phyloP scores from a whole-genome alignment of 2,797 vertebrate species.

The Microhierax caerulescens region DNA sequence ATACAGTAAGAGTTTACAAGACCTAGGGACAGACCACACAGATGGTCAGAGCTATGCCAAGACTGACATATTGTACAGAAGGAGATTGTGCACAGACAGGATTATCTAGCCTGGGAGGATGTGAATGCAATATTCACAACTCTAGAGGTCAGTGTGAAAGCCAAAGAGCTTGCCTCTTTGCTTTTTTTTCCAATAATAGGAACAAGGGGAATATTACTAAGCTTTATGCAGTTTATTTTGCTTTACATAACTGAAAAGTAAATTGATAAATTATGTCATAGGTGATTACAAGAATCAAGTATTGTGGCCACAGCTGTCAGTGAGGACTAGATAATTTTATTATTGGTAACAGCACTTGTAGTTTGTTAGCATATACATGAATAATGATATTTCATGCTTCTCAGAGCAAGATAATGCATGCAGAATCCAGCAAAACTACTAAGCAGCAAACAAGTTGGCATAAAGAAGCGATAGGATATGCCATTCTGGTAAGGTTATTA shows the following conservation, averaged over 20 bases:
- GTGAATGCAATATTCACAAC: neutral
- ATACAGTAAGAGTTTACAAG: neutral
- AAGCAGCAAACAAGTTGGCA: neutral
- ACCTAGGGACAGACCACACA: neutral
- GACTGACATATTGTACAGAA: neutral
- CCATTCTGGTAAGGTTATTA: neutral
- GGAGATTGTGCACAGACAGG: neutral
- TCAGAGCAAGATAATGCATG: neutral
- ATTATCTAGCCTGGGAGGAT: constrained; percentile 10
- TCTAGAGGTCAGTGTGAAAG: constrained; percentile 12
- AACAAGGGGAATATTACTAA: neutral
- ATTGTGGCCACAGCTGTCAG: neutral
- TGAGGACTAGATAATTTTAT: neutral
- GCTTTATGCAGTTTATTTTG: neutral
- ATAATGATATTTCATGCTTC: neutral
- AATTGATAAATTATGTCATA: neutral
- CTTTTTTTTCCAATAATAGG: neutral
- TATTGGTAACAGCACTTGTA: neutral
- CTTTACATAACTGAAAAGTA: neutral
- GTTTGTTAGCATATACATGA: neutral
- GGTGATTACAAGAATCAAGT: neutral
- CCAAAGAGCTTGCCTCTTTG: neutral
- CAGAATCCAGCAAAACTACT: neutral
- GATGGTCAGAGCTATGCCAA: neutral
- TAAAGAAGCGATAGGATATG: neutral